These are phyloP conservation scores for Volucella inanis DNA, from an alignment of 2,888 invertebrate genomes.

Conservation along the genomic window DNA sequence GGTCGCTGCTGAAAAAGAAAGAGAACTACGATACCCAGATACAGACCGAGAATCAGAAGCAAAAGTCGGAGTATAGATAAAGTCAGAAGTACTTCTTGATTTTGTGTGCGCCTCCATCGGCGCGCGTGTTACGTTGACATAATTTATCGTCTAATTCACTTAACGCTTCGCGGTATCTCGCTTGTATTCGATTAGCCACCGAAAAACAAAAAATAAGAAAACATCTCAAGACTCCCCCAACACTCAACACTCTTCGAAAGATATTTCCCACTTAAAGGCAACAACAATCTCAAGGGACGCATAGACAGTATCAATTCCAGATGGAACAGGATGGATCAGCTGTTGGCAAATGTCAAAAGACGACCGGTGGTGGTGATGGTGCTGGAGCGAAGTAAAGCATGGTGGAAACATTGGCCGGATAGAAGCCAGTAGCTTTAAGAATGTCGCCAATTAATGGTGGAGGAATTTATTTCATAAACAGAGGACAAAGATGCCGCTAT, in stretches of 20 bases:
- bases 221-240: constrained; percentile 55
- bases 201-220: constrained; percentile 41
- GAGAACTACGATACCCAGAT: neutral
- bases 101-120: constrained; percentile 17
- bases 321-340: constrained; percentile 67
- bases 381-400: neutral
- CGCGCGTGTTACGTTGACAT: constrained; percentile 71
- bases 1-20: neutral
- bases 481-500: constrained; percentile 16
- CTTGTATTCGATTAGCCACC: constrained; percentile 66
- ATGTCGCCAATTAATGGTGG: constrained; percentile 67
- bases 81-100: constrained; percentile 27
- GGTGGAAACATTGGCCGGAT: constrained; percentile 23
- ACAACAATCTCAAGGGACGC: constrained; percentile 55
- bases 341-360: constrained; percentile 71
- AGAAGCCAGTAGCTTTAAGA: constrained; percentile 39
- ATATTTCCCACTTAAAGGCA: constrained; percentile 45
- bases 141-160: constrained; percentile 75
- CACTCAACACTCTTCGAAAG: constrained; percentile 10
- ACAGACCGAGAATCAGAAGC: neutral
- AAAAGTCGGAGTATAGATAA: neutral
- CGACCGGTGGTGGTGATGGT: neutral
- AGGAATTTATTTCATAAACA: constrained; percentile 7
- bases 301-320: constrained; percentile 67
- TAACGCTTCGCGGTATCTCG: constrained; percentile 71